These are phyloP conservation scores for Heteronetta atricapilla DNA, from an alignment of 2,113 vertebrate species.

Conservation along the genomic window DNA sequence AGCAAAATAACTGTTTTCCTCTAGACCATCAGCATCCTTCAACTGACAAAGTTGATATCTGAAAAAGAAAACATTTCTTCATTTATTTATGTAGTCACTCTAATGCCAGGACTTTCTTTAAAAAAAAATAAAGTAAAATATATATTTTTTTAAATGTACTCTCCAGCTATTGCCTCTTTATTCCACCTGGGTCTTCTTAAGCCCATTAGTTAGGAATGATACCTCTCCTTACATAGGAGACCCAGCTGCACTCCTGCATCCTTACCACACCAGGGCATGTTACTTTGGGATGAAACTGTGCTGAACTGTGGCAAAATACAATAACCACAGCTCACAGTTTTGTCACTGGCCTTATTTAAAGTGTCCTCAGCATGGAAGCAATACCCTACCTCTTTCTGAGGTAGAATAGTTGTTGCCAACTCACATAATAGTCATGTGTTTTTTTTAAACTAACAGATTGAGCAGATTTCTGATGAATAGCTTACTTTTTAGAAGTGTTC, in stretches of 20 bases:
- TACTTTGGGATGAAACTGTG: accelerated
- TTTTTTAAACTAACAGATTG: background rate
- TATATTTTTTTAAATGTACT: background rate
- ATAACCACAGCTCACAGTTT: background rate
- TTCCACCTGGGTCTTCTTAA: background rate
- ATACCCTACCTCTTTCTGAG: background rate
- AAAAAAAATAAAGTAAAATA: background rate
- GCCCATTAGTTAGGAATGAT: background rate
- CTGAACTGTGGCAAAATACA: background rate
- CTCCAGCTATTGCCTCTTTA: background rate
- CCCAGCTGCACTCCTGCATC: background rate
- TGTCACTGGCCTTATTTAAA: background rate
- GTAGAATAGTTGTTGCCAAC: background rate
- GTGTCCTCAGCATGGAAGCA: background rate
- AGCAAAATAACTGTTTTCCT: background rate
- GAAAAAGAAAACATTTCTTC: background rate
- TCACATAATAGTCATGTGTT: background rate
- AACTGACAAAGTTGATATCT: background rate
- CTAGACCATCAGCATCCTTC: background rate
- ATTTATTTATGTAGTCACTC: background rate
- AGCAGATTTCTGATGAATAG: slow-evolving; percentile 15
- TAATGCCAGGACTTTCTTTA: background rate
- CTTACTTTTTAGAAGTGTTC: slow-evolving; percentile 22
- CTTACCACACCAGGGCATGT: accelerated
- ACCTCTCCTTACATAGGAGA: background rate